Evolutionary conservation across 2,888 invertebrate genomes (phyloP).

Genomic region (Cosmia pyralina): DNA sequence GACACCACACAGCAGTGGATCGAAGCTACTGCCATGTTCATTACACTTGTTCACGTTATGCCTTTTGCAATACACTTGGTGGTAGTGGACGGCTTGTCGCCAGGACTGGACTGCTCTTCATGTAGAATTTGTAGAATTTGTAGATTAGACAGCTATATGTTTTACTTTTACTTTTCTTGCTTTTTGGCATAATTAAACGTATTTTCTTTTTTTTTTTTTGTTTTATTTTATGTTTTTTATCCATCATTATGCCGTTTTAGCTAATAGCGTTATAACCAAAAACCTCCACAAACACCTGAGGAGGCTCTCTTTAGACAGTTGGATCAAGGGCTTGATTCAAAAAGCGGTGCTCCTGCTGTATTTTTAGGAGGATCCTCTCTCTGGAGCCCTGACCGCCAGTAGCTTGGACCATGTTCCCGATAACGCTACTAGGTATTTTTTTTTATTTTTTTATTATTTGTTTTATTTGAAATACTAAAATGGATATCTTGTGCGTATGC

Average conservation of each 20-base stretch:
- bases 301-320: not conserved
- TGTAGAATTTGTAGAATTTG: slow-evolving; percentile 12
- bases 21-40: slow-evolving; percentile 7
- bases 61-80: slow-evolving; percentile 9
- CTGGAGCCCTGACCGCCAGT: not conserved
- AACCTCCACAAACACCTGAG: not conserved
- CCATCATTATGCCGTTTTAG: not conserved
- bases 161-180: slow-evolving; percentile 5
- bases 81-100: not conserved
- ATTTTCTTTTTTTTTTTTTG: slow-evolving; percentile 6
- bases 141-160: slow-evolving; percentile 32
- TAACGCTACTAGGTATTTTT: slow-evolving; percentile 3
- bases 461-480: not conserved
- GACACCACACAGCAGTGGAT: not conserved
- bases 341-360: not conserved
- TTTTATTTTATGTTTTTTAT: slow-evolving; percentile 34
- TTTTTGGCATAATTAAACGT: slow-evolving; percentile 20
- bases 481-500: not conserved
- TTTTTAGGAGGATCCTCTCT: not conserved
- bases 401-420: not conserved
- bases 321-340: slow-evolving; percentile 2
- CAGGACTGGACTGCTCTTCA: not conserved
- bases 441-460: not conserved
- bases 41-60: slow-evolving; percentile 4
- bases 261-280: not conserved